A percentile compares a stretch with the other conserved stretches of the same genome.
These are phyloP conservation scores for Caenorhabditis sp. DNA, from an alignment of 2,888 invertebrate genomes.

Conservation along the genomic window DNA sequence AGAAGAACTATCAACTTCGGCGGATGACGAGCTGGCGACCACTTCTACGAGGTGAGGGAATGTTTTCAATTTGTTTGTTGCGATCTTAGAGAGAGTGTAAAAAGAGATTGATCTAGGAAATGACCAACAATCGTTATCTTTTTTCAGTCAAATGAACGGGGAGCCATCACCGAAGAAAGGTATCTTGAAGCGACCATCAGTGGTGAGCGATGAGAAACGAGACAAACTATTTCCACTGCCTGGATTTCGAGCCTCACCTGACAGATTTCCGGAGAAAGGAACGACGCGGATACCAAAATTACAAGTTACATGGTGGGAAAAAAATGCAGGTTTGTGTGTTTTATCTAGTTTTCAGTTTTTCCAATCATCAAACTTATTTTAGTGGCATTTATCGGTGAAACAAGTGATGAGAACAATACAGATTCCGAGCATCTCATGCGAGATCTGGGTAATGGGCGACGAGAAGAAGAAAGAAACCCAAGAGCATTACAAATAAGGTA, in stretches of 20 bases:
- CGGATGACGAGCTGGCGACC: constrained; percentile 65
- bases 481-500: constrained; percentile 60
- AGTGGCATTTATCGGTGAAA: constrained; percentile 82
- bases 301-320: constrained; percentile 82
- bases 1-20: constrained; percentile 60
- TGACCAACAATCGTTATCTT: neutral
- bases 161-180: constrained; percentile 74
- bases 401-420: constrained; percentile 80
- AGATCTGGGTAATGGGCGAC: constrained; percentile 66
- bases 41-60: constrained; percentile 63
- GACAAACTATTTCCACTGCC: constrained; percentile 70
- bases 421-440: constrained; percentile 77
- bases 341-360: no score
- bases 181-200: constrained; percentile 76
- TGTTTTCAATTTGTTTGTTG: constrained; percentile 45
- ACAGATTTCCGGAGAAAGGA: constrained; percentile 74
- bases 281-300: constrained; percentile 75
- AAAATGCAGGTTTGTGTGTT: constrained; percentile 76
- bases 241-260: constrained; percentile 73
- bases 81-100: constrained; percentile 9
- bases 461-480: constrained; percentile 27
- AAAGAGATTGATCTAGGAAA: constrained; percentile 1
- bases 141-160: constrained; percentile 61
- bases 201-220: constrained; percentile 59
- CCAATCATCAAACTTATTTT: constrained; percentile 32